Evolutionary conservation across 2,888 invertebrate species (phyloP), one percentile per base, ranked within the genome.

Genomic region (Gasteruption jaculator): DNA sequence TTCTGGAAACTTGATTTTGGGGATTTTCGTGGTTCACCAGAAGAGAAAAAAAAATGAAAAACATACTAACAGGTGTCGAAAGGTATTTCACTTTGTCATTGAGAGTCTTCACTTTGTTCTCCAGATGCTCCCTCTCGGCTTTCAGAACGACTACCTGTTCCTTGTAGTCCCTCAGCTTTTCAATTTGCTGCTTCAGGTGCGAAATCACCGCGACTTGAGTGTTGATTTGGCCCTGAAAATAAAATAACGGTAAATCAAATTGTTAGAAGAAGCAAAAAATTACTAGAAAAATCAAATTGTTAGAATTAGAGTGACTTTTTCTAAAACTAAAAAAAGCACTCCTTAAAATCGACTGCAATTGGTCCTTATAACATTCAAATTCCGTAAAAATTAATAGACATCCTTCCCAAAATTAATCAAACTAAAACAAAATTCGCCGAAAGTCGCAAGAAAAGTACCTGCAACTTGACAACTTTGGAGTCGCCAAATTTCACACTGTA

Each of bases 141-240:
- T 73, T 74, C 12, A 77, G 58, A 20, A 77, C 68, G 3, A 76
- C 66, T 15, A 76, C 62, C 52, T 79, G 77, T 43, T 79, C 76
- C 54, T 82, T 78, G 73, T 80, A 82, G 45, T 81, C 79, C 64
- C 80, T 74, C 33, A 86, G 65, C 63, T 86, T 86, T 24, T 65
- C 65, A 3, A 71, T 62, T 50, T 65, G 72, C 49, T 71, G 66
- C 48, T 70, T 70, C 34, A 73, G 53, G 40, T 71, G 72, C 21
- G 68, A 61, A 54, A 73, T 72, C 46, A 72, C 61, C 25, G 67
- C 63, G 36, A 69, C 61, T 50, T 73, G 76, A 6, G 85, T 85
- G 68, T 85, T 87, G 25, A 89, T 73, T 82, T 88, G 74, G 34
- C 76, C 71, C 66, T 68, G 35, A 40, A 52, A n/a, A n/a, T n/a